phyloP scores from a whole-genome alignment of 2,113 vertebrate genomes.

The Trinectes maculatus region DNA sequence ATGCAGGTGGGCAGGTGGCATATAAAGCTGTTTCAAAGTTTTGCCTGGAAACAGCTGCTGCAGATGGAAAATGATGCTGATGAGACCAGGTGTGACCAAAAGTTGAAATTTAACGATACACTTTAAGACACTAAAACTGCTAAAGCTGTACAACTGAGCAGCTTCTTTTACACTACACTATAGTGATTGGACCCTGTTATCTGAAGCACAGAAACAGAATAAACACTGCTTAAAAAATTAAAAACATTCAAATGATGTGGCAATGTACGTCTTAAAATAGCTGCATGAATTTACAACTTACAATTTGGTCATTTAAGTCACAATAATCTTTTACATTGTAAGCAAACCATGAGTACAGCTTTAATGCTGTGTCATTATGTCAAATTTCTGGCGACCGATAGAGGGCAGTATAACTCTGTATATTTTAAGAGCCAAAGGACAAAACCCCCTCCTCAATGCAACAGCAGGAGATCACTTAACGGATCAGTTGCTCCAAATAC shows the following conservation, averaged over 20 bases:
- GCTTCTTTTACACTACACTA: neutral
- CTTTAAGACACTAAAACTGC: too few species aligned
- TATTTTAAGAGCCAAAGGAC: neutral
- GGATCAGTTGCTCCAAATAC: neutral
- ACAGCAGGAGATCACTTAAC: neutral
- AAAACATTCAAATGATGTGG: neutral
- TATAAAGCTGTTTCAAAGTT: too few species aligned
- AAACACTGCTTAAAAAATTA: neutral
- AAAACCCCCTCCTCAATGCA: neutral
- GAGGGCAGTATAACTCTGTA: slow-evolving; percentile 39
- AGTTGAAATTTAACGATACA: too few species aligned
- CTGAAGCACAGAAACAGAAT: too few species aligned
- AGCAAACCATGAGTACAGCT: neutral
- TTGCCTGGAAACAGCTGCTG: too few species aligned
- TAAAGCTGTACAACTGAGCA: too few species aligned
- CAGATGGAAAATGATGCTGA: too few species aligned
- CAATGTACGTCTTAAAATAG: too few species aligned
- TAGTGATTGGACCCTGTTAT: neutral
- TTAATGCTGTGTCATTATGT: slow-evolving; percentile 64
- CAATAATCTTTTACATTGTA: neutral
- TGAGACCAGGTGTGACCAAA: too few species aligned
- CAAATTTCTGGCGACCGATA: slow-evolving; percentile 35
- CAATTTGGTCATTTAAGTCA: neutral
- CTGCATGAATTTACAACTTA: neutral
- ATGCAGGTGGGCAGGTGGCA: too few species aligned